Base-by-base conservation (phyloP, 2,797 vertebrate genomes). In the Acridotheres tristis region DNA sequence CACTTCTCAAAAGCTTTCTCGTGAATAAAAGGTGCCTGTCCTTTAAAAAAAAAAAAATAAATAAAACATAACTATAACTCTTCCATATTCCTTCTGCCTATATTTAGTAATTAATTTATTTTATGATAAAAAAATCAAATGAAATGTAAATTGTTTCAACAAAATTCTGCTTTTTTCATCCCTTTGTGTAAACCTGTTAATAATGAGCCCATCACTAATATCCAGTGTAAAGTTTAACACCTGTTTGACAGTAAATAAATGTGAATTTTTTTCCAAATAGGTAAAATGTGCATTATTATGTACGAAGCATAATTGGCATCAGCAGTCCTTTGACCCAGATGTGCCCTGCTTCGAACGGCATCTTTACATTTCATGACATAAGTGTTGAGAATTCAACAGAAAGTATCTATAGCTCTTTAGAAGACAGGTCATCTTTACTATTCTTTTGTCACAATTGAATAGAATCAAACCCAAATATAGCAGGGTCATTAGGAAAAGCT, bases 211-310 rank as follows among this genome's bases (percentile, higher is more conserved):
- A 98, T 99, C 99, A 99, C 98, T 99, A 98, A 98, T 99, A 99
- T 98, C 98, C 98, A 98, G 99, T 99, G 99, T 99, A 99, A 99
- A 99, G 98, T 99, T 99, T 99, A 99, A 99, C 99, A 99, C 99
- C 98, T 99, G 98, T 99, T 99, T 99, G 99, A 99, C 98, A 99
- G 99, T 99, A 99, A 99, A 99, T 99, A 99, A 99, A 99, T 99
- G 99, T 99, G 99, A 99, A 98, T 98, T 98, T 99, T 99, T 99
- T 99, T 99, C 98, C 98, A 98, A 99, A 98, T 96, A 98, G 98
- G 95, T 95, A 97, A 97, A 86, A 97, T 77, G 98, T 97, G 97
- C 96, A 97, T 97, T 98, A 92, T 97, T 96, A 97, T 97, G 93
- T 98, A 97, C 71, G 3, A 94, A 92, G 84, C 67, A 80, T 91